phyloP scores from a whole-genome alignment of 2,888 invertebrate genomes.

The Lepidochitona cinerea region DNA sequence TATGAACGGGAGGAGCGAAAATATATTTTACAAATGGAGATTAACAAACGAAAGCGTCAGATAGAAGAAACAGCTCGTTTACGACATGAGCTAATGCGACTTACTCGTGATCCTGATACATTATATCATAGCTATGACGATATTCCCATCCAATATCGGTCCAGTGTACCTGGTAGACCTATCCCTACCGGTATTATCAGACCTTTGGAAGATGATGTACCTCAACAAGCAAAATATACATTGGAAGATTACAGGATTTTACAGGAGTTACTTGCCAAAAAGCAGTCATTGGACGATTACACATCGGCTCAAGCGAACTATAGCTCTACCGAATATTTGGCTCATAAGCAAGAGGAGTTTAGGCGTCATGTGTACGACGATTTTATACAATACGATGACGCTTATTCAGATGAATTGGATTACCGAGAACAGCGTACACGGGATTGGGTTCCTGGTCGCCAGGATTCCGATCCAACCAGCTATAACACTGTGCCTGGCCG shows the following conservation, averaged over 20 bases:
- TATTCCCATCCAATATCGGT: constrained; percentile 43
- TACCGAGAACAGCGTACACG: not conserved
- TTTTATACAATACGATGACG: constrained; percentile 38
- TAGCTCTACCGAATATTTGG: constrained; percentile 66
- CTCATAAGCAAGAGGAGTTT: constrained; percentile 66
- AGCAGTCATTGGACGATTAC: not conserved
- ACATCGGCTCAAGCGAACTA: constrained; percentile 30
- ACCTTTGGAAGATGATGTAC: constrained; percentile 63
- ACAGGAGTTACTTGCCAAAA: constrained; percentile 19
- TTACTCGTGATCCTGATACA: constrained; percentile 52
- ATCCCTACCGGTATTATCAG: constrained; percentile 65
- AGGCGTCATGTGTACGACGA: constrained; percentile 50
- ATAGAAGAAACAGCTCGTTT: constrained; percentile 76
- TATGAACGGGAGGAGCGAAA: constrained; percentile 75
- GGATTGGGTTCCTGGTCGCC: constrained; percentile 1
- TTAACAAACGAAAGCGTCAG: constrained; percentile 76
- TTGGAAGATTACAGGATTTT: constrained; percentile 33
- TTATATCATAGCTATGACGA: constrained; percentile 62
- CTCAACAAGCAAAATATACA: constrained; percentile 26
- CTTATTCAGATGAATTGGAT: constrained; percentile 13
- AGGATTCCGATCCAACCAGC: not conserved
- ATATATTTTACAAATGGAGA: constrained; percentile 76
- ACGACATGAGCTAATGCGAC: constrained; percentile 73
- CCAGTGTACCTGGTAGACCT: constrained; percentile 25
- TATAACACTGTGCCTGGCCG: constrained; percentile 5